Base-by-base conservation (phyloP, 2,113 vertebrate species). In the Pangasianodon hypophthalmus region DNA sequence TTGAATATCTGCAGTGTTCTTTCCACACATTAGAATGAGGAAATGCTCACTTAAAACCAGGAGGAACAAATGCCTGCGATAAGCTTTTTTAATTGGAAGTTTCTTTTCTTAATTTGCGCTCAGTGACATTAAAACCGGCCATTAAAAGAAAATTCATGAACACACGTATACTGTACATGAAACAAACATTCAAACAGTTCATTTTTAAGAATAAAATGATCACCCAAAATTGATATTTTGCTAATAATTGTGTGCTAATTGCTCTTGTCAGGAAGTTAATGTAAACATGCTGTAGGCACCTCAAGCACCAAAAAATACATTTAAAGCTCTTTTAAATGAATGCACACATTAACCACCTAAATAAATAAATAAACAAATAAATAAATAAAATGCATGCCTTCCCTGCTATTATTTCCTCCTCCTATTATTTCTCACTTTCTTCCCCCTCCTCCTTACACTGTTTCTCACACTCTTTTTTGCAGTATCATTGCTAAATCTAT, bases 401-500 rank as follows among this genome's bases (percentile, higher is more conserved):
- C 19, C 19, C 9, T 14, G 32, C 82, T 62, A 29, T 90, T 87
- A 85, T 75, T 77, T 3, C 44, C 67, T 75, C 50, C 56, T 81
- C 80, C 16, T 16, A 84, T 60, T 16, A 84, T 60, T 69, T 71
- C 48, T 50, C 71, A 21, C 48, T 81, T 46, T 84, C 62, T 46
- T 44, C 24, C 32, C 75, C 85, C 86, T 56, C 56, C 89, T 85
- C 80, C 81, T 89, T 90, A 94, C 91, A 93, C 91, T 92, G 91
- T 88, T 88, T 88, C 87, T 92, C 89, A 90, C 93, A 93, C 91
- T 88, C 91, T 84, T 91, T 93, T 92, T 90, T 92, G 89, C 93
- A 95, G 93, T 94, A 95, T 95, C 96, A 95, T 93, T 94, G 94
- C 94, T 94, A 95, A 95, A 96, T 96, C 95, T 96, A 96, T 96